Evolutionary conservation across 2,113 vertebrate genomes (phyloP).

Genomic region (Antennarius striatus): DNA sequence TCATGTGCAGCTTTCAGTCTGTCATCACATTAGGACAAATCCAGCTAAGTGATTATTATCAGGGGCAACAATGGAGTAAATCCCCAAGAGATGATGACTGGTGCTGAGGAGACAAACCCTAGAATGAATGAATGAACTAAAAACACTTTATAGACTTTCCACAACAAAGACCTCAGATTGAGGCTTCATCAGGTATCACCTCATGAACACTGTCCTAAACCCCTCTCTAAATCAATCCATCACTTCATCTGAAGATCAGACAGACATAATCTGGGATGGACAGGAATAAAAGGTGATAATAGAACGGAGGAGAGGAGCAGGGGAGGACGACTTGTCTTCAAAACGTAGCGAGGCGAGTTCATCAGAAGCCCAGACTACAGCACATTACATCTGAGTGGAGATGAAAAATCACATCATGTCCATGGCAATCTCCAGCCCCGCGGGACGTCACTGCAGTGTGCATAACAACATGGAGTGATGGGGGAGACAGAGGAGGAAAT

Average conservation of each 20-base stretch:
- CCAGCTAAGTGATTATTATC: slow-evolving; percentile 62
- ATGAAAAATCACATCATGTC: slow-evolving; percentile 62
- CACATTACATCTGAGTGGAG: slow-evolving; percentile 49
- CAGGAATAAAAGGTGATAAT: slow-evolving; percentile 17
- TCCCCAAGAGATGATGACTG: not conserved
- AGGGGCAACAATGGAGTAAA: slow-evolving; percentile 30
- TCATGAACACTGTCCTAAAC: not conserved
- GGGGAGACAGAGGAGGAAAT: slow-evolving; percentile 29
- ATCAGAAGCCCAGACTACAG: slow-evolving; percentile 33
- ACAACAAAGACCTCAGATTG: slow-evolving; percentile 5
- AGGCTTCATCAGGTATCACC: slow-evolving; percentile 1
- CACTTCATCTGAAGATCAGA: slow-evolving; percentile 15
- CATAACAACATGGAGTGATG: slow-evolving; percentile 52
- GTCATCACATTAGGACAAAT: slow-evolving; percentile 66
- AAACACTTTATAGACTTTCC: not conserved
- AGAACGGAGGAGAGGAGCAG: not conserved
- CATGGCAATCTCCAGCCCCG: slow-evolving; percentile 45
- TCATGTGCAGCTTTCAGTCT: slow-evolving; percentile 48
- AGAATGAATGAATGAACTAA: too few relatives aligned
- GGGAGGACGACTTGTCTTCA: slow-evolving; percentile 26
- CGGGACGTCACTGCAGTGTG: slow-evolving; percentile 39
- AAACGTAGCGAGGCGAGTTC: slow-evolving; percentile 33
- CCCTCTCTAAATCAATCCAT: slow-evolving; percentile 28
- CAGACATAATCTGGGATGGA: slow-evolving; percentile 18
- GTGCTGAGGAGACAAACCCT: slow-evolving; percentile 3